A percentile compares a stretch with the other conserved stretches of the same genome.
phyloP scores from a whole-genome alignment of 2,797 vertebrate genomes.

The Bradypodion pumilum region DNA sequence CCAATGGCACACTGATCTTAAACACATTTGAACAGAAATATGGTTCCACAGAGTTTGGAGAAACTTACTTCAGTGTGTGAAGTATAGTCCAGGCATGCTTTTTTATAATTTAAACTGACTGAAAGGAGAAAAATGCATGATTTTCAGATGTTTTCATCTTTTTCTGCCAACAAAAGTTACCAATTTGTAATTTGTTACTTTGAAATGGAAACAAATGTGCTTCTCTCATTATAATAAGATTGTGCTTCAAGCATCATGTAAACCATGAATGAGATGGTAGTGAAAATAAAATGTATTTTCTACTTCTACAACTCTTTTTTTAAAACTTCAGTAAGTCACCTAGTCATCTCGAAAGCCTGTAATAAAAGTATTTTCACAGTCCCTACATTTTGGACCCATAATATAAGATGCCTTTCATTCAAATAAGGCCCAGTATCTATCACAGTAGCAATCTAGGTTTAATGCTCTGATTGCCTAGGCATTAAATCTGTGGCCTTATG shows the following conservation, averaged over 20 bases:
- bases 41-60: background rate
- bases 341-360: background rate
- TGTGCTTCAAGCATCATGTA: fast-evolving
- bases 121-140: constrained; percentile 57
- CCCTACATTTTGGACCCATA: background rate
- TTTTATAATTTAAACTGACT: background rate
- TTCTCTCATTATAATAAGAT: background rate
- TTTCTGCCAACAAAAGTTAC: constrained; percentile 27
- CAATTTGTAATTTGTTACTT: constrained; percentile 30
- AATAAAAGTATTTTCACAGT: background rate
- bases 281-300: background rate
- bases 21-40: constrained; percentile 10
- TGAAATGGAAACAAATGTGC: constrained; percentile 40
- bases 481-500: background rate
- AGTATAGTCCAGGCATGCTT: background rate
- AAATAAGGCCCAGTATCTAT: background rate
- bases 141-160: constrained; percentile 41
- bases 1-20: constrained; percentile 1
- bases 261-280: background rate
- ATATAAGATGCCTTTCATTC: background rate
- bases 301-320: background rate
- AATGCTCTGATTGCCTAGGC: background rate
- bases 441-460: background rate
- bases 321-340: background rate
- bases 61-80: background rate